Evolutionary conservation across 1,140 invertebrate genomes (phyloP).

Genomic region (Helicoverpa armigera): DNA sequence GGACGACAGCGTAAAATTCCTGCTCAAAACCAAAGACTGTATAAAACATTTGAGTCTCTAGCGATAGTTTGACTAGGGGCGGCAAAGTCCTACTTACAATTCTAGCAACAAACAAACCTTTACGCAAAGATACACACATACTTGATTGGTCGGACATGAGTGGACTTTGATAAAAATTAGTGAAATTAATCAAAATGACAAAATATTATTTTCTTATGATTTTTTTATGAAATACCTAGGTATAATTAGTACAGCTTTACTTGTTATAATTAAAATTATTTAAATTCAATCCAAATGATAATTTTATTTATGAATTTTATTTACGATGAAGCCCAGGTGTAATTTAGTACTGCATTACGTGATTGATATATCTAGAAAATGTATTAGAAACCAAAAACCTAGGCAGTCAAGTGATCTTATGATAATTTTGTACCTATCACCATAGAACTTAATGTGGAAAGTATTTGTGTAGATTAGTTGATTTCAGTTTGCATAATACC

Average conservation of each 20-base stretch:
- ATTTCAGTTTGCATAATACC: too few species aligned
- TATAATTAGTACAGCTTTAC: neutral
- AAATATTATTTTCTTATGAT: too few species aligned
- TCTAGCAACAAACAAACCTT: too few species aligned
- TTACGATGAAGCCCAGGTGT: neutral
- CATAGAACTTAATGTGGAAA: too few species aligned
- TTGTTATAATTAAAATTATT: neutral
- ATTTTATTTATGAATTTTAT: neutral
- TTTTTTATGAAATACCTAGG: too few species aligned
- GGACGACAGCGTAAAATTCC: neutral
- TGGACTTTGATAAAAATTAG: too few species aligned
- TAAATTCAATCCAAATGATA: conserved; percentile 9
- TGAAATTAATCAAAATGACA: too few species aligned
- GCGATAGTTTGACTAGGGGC: neutral
- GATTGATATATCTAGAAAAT: neutral
- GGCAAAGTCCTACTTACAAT: neutral
- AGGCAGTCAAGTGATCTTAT: neutral
- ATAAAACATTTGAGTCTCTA: neutral
- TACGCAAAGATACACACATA: too few species aligned
- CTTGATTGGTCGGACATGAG: too few species aligned
- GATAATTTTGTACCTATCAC: too few species aligned
- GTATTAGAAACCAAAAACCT: conserved; percentile 12
- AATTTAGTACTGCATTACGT: neutral
- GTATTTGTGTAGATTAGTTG: too few species aligned
- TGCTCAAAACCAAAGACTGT: conserved; percentile 5